Evolutionary conservation across 2,797 vertebrate species (phyloP).

Genomic region (Halcyon chelicuti): DNA sequence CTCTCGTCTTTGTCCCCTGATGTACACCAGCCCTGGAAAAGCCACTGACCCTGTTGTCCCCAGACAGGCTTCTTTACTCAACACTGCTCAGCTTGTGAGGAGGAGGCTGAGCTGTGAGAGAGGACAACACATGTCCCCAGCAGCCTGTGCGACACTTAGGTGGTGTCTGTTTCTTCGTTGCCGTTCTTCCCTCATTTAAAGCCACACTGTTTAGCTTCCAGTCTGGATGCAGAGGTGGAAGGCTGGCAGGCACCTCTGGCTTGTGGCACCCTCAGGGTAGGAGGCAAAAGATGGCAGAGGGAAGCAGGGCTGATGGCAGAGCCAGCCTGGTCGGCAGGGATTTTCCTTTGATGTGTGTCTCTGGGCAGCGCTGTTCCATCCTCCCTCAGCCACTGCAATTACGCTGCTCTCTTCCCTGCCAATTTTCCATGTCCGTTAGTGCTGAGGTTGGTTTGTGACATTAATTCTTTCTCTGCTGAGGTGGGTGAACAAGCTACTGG

Average conservation of each 20-base stretch:
- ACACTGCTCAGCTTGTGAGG: not conserved
- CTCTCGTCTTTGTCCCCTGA: slow-evolving; percentile 11
- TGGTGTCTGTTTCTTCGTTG: rapidly evolving
- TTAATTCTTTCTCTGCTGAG: slow-evolving; percentile 9
- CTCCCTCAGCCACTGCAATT: not conserved
- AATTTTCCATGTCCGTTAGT: slow-evolving; percentile 1
- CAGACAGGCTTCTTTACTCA: not conserved
- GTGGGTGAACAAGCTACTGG: not conserved
- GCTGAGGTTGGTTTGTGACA: slow-evolving; percentile 13
- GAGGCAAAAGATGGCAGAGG: slow-evolving; percentile 20
- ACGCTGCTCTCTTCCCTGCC: not conserved
- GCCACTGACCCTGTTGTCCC: not conserved
- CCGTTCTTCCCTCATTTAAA: not conserved
- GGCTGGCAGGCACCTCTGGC: not conserved
- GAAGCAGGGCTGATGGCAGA: not conserved
- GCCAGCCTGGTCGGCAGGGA: not conserved
- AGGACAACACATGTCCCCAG: not conserved
- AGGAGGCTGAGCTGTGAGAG: not conserved
- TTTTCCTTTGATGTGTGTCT: slow-evolving; percentile 30
- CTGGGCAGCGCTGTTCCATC: not conserved
- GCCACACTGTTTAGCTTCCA: not conserved
- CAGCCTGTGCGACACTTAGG: not conserved
- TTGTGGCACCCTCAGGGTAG: not conserved
- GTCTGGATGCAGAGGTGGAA: not conserved
- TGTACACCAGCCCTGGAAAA: not conserved